These are phyloP conservation scores for Cantharis rustica DNA, from an alignment of 2,888 invertebrate genomes.

Conservation along the genomic window DNA sequence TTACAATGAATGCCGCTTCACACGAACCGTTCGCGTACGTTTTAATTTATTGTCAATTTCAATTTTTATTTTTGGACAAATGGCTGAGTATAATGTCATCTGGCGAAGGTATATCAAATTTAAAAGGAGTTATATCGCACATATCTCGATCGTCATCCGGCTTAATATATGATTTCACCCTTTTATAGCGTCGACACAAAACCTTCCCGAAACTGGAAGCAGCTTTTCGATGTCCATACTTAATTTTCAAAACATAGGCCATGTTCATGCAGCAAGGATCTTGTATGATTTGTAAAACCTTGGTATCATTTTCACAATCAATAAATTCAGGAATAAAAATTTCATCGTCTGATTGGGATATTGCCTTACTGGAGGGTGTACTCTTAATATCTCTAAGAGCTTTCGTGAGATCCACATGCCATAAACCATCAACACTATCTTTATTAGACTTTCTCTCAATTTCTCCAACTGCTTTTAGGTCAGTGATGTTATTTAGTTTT, in stretches of 20 bases:
- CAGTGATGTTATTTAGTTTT: neutral
- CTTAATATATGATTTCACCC: constrained; percentile 22
- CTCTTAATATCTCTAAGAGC: constrained; percentile 48
- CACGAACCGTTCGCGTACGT: neutral
- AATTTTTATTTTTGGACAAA: neutral
- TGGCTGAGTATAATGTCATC: constrained; percentile 54
- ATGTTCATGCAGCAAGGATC: constrained; percentile 45
- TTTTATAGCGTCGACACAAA: constrained; percentile 36
- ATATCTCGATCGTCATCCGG: neutral
- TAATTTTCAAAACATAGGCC: constrained; percentile 34
- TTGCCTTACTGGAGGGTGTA: constrained; percentile 23
- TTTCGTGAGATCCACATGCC: constrained; percentile 55
- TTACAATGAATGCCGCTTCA: neutral
- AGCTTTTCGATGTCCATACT: constrained; percentile 39
- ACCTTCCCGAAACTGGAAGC: constrained; percentile 60
- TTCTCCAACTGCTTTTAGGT: neutral
- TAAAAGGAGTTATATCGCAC: constrained; percentile 53
- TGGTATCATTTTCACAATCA: constrained; percentile 45
- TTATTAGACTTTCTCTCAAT: neutral
- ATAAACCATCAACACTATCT: constrained; percentile 30
- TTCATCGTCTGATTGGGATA: constrained; percentile 32
- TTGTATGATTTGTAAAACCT: constrained; percentile 1
- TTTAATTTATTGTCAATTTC: neutral
- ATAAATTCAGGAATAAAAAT: constrained; percentile 51
- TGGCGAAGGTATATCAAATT: constrained; percentile 65